Evolutionary conservation across 2,888 invertebrate genomes (phyloP), one percentile per base, ranked within the genome.

Genomic region (Gymnocheta viridis): DNA sequence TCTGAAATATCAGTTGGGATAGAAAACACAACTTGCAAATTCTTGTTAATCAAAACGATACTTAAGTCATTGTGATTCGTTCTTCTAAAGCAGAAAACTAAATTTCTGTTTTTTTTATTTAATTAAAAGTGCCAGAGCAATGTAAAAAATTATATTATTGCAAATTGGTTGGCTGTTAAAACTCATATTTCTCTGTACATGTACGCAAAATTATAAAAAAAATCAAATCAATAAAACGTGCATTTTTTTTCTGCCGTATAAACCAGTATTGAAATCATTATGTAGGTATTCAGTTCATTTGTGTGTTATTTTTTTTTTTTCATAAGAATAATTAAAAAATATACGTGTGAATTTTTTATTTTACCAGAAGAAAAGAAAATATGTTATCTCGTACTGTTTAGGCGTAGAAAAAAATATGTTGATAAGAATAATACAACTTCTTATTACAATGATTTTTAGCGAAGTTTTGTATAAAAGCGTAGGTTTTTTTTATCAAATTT

Each of bases 211-310:
- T 22, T 22, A 22, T 10, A 22, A 38, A 38, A 38, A 60, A n/a
- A 62, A 62, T n/a, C 22, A 35, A 38, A 60, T 60, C 60, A 60
- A 60, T 60, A 35, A 60, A 32, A 67, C 66, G 66, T 49, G 49
- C 14, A 35, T 49, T 22, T 67, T 22, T 67, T 38, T 60, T 22
- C 22, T 22, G 22, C 6, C 4, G 14, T 7, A 6, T n/a, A 29
- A 27, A 54, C 7, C 0, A n/a, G 3, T 54, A 49, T 49, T 49
- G 22, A 49, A 22, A 14, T 44, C 44, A n/a, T 17, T 24, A 5
- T 19, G 19, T 22, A 19, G 3, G 0, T n/a, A 41, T 41, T n/a
- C 41, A 41, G 3, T 41, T 41, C 4, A 5, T n/a, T 41, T 32
- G 10, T n/a, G n/a, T 4, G 41, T 41, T 41, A 12, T 22, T 22